phyloP scores from a whole-genome alignment of 2,888 invertebrate genomes.

The Mongoloraphidia duomilia region DNA sequence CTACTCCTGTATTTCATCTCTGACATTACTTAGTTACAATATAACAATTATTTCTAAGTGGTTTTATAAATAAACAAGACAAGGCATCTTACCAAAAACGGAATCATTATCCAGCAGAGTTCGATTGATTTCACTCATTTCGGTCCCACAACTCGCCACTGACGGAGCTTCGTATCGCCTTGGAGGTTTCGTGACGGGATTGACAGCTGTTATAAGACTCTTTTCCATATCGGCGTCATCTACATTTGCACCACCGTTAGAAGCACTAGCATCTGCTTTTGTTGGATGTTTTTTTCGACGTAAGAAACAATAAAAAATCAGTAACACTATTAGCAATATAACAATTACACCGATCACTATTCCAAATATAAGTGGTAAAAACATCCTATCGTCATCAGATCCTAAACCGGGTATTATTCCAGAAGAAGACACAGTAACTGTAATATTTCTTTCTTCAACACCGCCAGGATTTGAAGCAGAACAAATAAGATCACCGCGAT shows the following conservation, averaged over 20 bases:
- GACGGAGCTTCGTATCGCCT: conserved; percentile 58
- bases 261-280: conserved; percentile 40
- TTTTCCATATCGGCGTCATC: conserved; percentile 76
- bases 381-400: conserved; percentile 20
- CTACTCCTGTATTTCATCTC: too few species aligned
- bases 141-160: conserved; percentile 57
- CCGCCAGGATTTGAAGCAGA: conserved; percentile 73
- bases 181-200: conserved; percentile 73
- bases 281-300: conserved; percentile 39
- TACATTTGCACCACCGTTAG: conserved; percentile 53
- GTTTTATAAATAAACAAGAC: not conserved
- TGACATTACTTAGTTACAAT: not conserved
- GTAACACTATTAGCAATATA: conserved; percentile 20
- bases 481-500: conserved; percentile 45
- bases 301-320: conserved; percentile 34
- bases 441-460: conserved; percentile 58
- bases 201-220: conserved; percentile 67
- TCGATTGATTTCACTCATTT: conserved; percentile 69
- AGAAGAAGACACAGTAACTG: conserved; percentile 31
- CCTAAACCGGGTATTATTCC: conserved; percentile 11
- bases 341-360: conserved; percentile 35
- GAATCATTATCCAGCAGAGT: conserved; percentile 69
- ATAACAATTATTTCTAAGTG: not conserved
- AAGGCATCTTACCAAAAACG: conserved; percentile 49
- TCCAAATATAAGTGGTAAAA: conserved; percentile 32